Percentiles rank a stretch among this genome's conserved stretches.
These are phyloP conservation scores for Elachura formosa DNA, from an alignment of 2,113 vertebrate genomes.

Conservation along the genomic window DNA sequence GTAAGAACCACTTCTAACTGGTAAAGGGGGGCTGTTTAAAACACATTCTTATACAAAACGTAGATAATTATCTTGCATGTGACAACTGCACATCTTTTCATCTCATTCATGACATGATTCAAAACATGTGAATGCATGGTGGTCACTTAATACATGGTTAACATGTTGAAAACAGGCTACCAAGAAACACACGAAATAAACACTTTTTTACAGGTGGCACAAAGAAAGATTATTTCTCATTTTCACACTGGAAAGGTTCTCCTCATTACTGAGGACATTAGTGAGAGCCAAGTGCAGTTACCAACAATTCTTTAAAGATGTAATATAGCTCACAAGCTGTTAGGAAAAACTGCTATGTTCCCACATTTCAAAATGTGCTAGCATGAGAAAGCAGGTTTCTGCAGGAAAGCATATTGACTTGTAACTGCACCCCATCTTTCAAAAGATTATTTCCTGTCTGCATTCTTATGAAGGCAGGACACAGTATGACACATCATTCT, in stretches of 20 bases:
- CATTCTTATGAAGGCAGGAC: not conserved
- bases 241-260: not conserved
- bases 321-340: not conserved
- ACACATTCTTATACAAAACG: not conserved
- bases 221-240: not conserved
- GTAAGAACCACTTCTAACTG: not conserved
- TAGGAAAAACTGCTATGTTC: not conserved
- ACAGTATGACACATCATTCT: not conserved
- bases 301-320: not conserved
- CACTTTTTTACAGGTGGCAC: not conserved
- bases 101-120: not conserved
- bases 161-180: not conserved
- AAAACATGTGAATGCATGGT: not conserved
- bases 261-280: not conserved
- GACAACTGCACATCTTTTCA: not conserved
- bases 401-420: not conserved
- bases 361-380: not conserved
- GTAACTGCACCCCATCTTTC: not conserved
- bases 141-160: not conserved
- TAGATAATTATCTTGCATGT: not conserved
- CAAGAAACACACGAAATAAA: not conserved
- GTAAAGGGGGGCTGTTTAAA: not conserved
- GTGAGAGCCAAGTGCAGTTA: not conserved
- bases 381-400: not conserved
- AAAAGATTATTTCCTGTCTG: not conserved